Base-by-base conservation (phyloP, 2,113 vertebrate species). In the Larimichthys polyactis region DNA sequence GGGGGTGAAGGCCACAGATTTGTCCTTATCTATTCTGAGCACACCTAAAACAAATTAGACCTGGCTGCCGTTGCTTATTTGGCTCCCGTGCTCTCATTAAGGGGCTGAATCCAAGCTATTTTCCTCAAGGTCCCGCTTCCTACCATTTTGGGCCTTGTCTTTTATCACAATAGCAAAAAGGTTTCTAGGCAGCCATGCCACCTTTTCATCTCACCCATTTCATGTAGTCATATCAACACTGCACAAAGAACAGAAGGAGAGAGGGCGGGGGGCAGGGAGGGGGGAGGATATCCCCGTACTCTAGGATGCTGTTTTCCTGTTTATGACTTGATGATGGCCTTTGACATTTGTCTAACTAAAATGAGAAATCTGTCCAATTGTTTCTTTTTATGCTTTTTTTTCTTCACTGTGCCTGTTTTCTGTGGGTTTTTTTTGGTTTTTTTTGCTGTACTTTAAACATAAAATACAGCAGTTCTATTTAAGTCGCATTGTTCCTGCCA, bases 11-110 rank as follows among this genome's bases (percentile, higher is more conserved):
- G 90, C 91, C 94, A 94, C 93, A 94, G 92, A 94, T 94, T 94
- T 91, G 83, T 91, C 91, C 93, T 95, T 95, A 95, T 95, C 95
- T 95, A 95, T 95, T 95, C 95, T 85, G 87, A 94, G 94, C 94
- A 95, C 94, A 94, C 94, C 94, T 94, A 94, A 95, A 94, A 95
- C 94, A 95, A 95, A 95, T 95, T 95, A 95, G 94, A 92, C 89
- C 91, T 90, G 92, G 92, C 91, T 89, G 88, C 88, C 83, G 79
- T 89, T 89, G 91, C 91, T 89, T 93, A 89, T 91, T 93, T 91
- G 90, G 91, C 89, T 84, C 87, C 81, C 60, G 70, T 70, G 75
- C 93, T 90, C 93, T 95, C 93, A 95, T 95, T 95, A 95, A 92
- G 87, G 70, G 81, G 64, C 74, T 82, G 91, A 91, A 92, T 92